These are phyloP conservation scores for Harpagifer antarcticus DNA, from an alignment of 2,797 vertebrate genomes.

Conservation along the genomic window DNA sequence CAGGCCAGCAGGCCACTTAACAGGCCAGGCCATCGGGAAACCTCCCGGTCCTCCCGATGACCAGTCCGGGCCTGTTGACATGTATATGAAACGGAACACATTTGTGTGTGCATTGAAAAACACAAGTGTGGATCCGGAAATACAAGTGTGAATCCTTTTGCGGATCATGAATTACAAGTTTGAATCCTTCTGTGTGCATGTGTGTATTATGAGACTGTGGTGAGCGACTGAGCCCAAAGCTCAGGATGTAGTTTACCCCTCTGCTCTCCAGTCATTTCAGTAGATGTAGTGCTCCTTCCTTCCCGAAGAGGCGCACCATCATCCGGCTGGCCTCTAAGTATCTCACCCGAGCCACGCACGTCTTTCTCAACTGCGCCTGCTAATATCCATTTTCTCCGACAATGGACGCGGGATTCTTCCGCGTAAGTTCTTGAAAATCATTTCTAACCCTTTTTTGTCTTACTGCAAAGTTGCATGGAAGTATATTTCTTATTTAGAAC, in stretches of 20 bases:
- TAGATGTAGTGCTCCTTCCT: slow-evolving; percentile 24
- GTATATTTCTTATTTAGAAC: background rate
- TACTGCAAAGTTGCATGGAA: fast-evolving
- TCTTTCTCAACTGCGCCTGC: slow-evolving; percentile 64
- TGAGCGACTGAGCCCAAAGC: background rate
- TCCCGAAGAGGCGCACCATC: slow-evolving; percentile 52
- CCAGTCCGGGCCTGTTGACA: no score
- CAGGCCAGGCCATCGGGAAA: no score
- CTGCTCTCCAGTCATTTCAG: background rate
- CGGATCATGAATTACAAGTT: no score
- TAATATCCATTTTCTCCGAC: slow-evolving; percentile 66
- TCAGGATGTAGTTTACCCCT: background rate
- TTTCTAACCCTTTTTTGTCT: background rate
- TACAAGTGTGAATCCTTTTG: no score
- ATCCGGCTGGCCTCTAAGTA: slow-evolving; percentile 54
- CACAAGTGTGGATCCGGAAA: no score
- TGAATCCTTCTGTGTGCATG: no score
- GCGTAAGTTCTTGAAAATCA: slow-evolving; percentile 80
- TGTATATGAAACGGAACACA: no score
- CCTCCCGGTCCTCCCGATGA: no score
- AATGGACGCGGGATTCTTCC: slow-evolving; percentile 92
- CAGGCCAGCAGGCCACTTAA: no score
- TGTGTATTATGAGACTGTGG: no score
- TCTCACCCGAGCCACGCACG: slow-evolving; percentile 61
- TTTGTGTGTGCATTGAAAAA: no score